phyloP scores from a whole-genome alignment of 1,140 invertebrate genomes.

The Orchesella cincta region DNA sequence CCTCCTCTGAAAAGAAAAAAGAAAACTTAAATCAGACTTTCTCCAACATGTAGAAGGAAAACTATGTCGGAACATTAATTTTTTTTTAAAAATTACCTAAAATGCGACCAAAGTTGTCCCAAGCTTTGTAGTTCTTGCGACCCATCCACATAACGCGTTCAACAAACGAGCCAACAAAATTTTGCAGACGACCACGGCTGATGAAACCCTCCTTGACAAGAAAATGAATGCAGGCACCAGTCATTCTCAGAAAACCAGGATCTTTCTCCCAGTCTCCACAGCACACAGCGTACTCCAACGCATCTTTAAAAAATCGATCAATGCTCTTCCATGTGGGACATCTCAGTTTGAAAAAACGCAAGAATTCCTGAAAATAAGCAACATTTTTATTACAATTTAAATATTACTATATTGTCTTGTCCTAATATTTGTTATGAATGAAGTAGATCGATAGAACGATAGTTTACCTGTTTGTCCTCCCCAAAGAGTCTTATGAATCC shows the following conservation, averaged over 20 bases:
- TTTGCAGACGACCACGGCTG: background rate
- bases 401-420: background rate
- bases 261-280: constrained; percentile 26
- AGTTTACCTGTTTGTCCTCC: constrained; percentile 27
- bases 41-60: too few species aligned
- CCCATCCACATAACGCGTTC: constrained; percentile 2
- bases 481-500: constrained; percentile 26
- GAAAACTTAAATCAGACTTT: background rate
- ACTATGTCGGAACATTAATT: background rate
- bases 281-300: constrained; percentile 20
- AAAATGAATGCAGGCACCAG: constrained; percentile 18
- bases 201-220: constrained; percentile 10
- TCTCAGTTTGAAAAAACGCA: constrained; percentile 1
- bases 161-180: constrained; percentile 7
- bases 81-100: constrained; percentile 3
- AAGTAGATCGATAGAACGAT: background rate
- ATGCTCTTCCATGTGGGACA: background rate
- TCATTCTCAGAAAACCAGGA: constrained; percentile 23
- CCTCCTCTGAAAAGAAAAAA: constrained; percentile 9
- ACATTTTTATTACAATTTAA: background rate
- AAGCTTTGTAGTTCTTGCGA: constrained; percentile 13
- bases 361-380: constrained; percentile 26
- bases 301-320: constrained; percentile 19
- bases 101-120: constrained; percentile 23
- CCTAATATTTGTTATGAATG: background rate